phyloP scores from a whole-genome alignment of 1,140 invertebrate genomes.

The Limonius californicus region DNA sequence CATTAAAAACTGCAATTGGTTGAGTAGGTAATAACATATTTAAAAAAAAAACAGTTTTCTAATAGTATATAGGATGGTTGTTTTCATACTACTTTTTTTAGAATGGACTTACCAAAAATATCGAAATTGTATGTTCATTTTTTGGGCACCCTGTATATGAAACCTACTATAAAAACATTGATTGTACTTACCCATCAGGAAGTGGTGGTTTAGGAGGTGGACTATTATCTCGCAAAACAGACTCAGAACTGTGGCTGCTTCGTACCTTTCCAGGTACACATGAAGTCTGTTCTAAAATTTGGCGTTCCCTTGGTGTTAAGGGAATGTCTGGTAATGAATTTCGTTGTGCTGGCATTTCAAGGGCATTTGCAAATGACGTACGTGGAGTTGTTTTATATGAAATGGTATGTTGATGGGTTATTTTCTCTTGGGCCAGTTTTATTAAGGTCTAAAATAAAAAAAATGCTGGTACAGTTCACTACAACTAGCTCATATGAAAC shows the following conservation, averaged over 20 bases:
- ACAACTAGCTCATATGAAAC: too few relatives aligned
- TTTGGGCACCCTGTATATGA: too few relatives aligned
- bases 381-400: constrained; percentile 45
- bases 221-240: constrained; percentile 55
- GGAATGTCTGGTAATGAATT: constrained; percentile 78
- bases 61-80: too few relatives aligned
- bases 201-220: constrained; percentile 86
- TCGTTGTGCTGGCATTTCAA: constrained; percentile 51
- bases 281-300: constrained; percentile 62
- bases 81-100: too few relatives aligned
- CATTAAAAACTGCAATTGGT: too few relatives aligned
- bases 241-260: constrained; percentile 73
- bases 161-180: too few relatives aligned
- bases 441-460: constrained; percentile 60
- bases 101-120: too few relatives aligned
- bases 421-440: constrained; percentile 61
- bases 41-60: too few relatives aligned
- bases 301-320: constrained; percentile 69
- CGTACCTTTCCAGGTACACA: constrained; percentile 51
- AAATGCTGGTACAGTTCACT: too few relatives aligned
- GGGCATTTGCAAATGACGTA: constrained; percentile 37
- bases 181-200: constrained; percentile 62
- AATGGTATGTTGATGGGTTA: constrained; percentile 51
- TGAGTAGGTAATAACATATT: too few relatives aligned
- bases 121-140: too few relatives aligned